Evolutionary conservation across 2,113 vertebrate species (phyloP).

Genomic region (Hirundichthys speculiger): DNA sequence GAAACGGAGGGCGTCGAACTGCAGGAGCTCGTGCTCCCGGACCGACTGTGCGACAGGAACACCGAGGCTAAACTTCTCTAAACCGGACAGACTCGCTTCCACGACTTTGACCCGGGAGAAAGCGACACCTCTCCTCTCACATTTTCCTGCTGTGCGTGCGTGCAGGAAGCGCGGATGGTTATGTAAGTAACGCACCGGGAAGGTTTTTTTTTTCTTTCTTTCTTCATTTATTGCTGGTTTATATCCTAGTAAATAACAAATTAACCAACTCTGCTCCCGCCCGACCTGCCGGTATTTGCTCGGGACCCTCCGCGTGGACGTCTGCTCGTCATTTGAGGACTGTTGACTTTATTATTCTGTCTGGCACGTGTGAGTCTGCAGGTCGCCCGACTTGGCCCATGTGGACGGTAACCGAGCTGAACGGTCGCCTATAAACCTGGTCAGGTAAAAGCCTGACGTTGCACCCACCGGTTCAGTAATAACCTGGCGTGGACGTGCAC

Average conservation of each 20-base stretch:
- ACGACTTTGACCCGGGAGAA: background rate
- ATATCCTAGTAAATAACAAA: background rate
- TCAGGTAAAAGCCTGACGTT: background rate
- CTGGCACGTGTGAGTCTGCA: constrained; percentile 11
- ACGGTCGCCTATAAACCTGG: background rate
- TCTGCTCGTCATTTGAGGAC: too few relatives aligned
- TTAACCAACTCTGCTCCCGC: background rate
- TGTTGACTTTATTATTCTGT: background rate
- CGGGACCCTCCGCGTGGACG: too few relatives aligned
- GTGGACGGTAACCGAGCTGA: constrained; percentile 14
- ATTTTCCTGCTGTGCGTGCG: constrained; percentile 30
- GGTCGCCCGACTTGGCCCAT: constrained; percentile 18
- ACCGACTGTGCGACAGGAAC: too few relatives aligned
- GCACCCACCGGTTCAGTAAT: too few relatives aligned
- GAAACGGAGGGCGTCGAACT: background rate
- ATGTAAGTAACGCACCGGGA: constrained; percentile 57
- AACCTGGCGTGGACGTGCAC: too few relatives aligned
- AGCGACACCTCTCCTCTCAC: background rate
- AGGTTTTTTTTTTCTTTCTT: background rate
- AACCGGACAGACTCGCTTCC: background rate
- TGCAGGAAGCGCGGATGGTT: constrained; percentile 42
- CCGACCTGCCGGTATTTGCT: too few relatives aligned
- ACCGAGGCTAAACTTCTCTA: too few relatives aligned
- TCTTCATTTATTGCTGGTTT: background rate
- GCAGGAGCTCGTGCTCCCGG: constrained; percentile 43